Conservation (phyloP, 2,113 vertebrate species). For the Manacus vitellinus region DNA sequence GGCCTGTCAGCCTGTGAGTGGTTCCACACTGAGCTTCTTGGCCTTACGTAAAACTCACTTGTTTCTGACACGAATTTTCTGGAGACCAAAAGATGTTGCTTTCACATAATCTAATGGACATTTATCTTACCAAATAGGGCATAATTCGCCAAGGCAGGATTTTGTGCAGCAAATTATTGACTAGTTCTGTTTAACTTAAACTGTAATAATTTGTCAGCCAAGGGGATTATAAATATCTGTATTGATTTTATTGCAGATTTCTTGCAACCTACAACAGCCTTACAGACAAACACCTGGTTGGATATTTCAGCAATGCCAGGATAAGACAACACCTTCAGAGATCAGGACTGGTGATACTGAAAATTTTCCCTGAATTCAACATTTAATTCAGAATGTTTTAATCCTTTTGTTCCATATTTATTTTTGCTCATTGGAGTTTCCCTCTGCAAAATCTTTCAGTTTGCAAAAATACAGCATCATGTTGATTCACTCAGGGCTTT, state of each 20-base stretch:
- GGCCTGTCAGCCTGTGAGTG: background rate
- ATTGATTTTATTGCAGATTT: conserved; percentile 71
- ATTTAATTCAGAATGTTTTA: background rate
- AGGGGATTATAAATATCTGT: background rate
- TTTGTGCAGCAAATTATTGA: background rate
- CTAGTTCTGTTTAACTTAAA: background rate
- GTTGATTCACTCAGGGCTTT: background rate
- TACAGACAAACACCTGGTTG: conserved; percentile 89
- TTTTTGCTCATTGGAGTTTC: background rate
- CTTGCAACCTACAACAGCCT: conserved; percentile 91
- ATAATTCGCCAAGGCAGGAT: background rate
- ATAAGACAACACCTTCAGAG: conserved; percentile 87
- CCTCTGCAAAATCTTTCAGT: background rate
- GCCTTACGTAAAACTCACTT: accelerated
- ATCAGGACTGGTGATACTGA: conserved; percentile 87
- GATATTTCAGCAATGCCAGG: conserved; percentile 89
- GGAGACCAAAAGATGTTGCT: background rate
- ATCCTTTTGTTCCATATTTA: background rate
- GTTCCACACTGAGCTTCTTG: background rate
- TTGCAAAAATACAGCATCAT: background rate
- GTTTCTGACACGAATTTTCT: background rate
- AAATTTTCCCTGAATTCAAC: background rate
- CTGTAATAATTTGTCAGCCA: background rate
- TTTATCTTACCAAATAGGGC: background rate
- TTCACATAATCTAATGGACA: background rate